Evolutionary conservation across 1,140 invertebrate genomes (phyloP), one percentile per base, ranked within the genome.

Genomic region (Hylaeus volcanicus): DNA sequence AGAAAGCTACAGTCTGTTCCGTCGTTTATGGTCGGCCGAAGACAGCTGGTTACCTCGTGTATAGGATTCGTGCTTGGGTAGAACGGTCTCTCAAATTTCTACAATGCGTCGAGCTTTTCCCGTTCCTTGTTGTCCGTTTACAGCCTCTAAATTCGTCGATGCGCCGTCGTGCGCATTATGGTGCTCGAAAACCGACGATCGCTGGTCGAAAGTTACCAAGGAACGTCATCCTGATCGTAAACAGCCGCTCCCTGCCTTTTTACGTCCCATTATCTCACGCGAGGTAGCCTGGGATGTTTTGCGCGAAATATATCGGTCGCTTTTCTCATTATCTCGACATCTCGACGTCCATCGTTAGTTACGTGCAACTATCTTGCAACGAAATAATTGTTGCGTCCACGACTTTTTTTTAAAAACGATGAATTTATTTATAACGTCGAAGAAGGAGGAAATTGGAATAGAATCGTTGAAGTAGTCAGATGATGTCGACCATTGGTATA

Each of bases 1-100:
- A 87, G 86, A 87, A 87, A 87, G 86, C 86, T 86, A 75, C 79
- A 79, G 82, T 86, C 79, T 69, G 45, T 61, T 64, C 51, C 73
- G 73, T 86, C 85, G 78, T 87, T 87, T 87, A 86, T 73, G 58
- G 78, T 45, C 74, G 70, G 74, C 79, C 70, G 58, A 65, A 78
- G 68, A 77, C 85, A 86, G 82, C 85, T 86, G 84, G 85, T 83
- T 77, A 68, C 68, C 53, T 12, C 56, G 41, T n/a, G 43, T 26
- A 26, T 26, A 26, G 26, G 26, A 26, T 3, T 14, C 43, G 56
- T 39, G 58, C 58, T 26, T n/a, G 11, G 37, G 68, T 4, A 68
- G n/a, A 61, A 55, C 64, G 37, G 56, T 82, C 56, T 3, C 15
- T 26, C 69, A 86, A 86, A 73, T 81, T 86, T 8, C 74, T 71